These are phyloP conservation scores for Jaculus jaculus DNA, from an alignment of 2,113 vertebrate genomes.

Conservation along the genomic window DNA sequence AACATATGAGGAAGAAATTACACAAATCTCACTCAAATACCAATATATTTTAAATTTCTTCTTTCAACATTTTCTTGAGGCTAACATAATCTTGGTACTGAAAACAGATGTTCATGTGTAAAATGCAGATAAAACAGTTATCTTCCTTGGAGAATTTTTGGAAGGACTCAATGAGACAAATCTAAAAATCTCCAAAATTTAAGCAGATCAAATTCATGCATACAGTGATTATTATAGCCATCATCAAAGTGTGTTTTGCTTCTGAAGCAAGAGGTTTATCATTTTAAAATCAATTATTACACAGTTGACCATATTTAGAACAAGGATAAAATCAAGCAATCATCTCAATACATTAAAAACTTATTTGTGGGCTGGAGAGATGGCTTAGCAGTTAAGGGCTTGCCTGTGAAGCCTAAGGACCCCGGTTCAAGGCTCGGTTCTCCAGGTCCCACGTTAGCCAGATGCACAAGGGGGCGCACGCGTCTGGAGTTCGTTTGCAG, in stretches of 20 bases:
- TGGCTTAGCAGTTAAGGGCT: too few relatives aligned
- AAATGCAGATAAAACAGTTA: not conserved
- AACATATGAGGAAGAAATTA: not conserved
- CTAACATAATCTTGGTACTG: not conserved
- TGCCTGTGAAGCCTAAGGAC: too few relatives aligned
- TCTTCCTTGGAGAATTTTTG: not conserved
- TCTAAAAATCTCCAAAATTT: not conserved
- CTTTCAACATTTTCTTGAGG: constrained; percentile 26
- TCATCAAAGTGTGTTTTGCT: not conserved
- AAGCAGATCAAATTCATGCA: not conserved
- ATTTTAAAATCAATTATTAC: not conserved
- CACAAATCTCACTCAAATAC: not conserved
- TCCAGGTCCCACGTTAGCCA: too few relatives aligned
- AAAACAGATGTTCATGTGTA: not conserved
- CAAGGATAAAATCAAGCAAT: constrained; percentile 30
- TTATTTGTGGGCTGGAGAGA: too few relatives aligned
- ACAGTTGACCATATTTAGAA: not conserved
- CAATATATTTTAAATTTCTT: not conserved
- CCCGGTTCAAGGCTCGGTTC: too few relatives aligned
- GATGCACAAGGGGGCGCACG: too few relatives aligned
- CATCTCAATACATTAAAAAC: not conserved
- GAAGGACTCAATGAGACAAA: not conserved
- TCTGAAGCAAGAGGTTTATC: constrained; percentile 2
- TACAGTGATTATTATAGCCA: not conserved
- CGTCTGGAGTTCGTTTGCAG: too few relatives aligned